Evolutionary conservation across 30 jellyfish, hydroid and myxozoan genomes (phyloP).

Genomic region (Sanderia malayensis): DNA sequence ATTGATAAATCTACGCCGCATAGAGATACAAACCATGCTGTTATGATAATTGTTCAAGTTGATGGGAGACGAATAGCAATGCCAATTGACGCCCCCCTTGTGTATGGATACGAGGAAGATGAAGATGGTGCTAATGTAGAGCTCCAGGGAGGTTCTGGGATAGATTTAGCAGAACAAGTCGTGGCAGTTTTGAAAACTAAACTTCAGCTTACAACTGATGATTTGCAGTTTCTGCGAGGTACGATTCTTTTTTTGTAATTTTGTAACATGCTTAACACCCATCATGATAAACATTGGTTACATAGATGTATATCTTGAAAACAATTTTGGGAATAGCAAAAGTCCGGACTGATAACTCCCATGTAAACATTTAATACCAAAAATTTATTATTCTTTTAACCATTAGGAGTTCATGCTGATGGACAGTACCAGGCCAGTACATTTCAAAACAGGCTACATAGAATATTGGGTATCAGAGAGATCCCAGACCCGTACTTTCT

Average conservation of each 20-base stretch:
- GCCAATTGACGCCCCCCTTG: constrained; percentile 33
- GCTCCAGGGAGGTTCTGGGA: constrained; percentile 15
- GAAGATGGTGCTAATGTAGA: background rate
- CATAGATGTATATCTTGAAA: background rate
- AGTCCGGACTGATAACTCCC: no score
- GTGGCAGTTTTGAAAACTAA: background rate
- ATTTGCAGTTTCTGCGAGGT: constrained; percentile 13
- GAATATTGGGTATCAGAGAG: background rate
- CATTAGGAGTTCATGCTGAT: constrained; percentile 1
- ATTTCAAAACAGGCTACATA: background rate
- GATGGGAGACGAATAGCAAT: constrained; percentile 1
- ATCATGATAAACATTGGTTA: no score
- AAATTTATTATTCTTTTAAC: background rate
- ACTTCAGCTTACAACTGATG: background rate
- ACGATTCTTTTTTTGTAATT: background rate
- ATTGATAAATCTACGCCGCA: constrained; percentile 33
- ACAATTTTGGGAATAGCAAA: background rate
- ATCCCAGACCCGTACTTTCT: background rate
- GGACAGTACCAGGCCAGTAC: background rate
- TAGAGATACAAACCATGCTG: constrained; percentile 13
- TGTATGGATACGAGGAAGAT: constrained; percentile 19
- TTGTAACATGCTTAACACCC: background rate
- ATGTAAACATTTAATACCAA: background rate
- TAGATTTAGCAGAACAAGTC: constrained; percentile 9
- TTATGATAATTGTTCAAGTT: constrained; percentile 16